Evolutionary conservation across 2,888 invertebrate species (phyloP).

Genomic region (Thecophora atra): DNA sequence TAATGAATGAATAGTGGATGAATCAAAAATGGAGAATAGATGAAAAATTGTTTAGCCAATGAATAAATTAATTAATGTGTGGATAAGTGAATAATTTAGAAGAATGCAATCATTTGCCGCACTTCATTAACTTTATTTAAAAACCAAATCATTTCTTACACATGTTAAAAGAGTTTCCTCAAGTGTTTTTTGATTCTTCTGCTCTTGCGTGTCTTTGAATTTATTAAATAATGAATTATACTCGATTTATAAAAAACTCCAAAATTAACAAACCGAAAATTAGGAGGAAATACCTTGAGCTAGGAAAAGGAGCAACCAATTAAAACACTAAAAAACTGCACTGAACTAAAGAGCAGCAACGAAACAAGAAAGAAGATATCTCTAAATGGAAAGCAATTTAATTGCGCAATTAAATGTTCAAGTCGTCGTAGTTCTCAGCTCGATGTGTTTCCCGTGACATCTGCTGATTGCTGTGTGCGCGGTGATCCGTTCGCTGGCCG

Average conservation of each 20-base stretch:
- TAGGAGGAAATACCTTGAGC: no score
- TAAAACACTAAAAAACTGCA: constrained; percentile 26
- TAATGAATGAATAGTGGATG: no score
- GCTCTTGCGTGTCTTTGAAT: no score
- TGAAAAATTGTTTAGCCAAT: no score
- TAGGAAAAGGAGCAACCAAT: not conserved
- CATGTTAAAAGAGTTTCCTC: not conserved
- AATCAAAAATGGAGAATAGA: no score
- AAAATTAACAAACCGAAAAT: no score
- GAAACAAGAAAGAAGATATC: constrained; percentile 3
- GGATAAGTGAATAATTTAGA: no score
- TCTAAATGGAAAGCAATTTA: constrained; percentile 50
- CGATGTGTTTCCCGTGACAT: constrained; percentile 57
- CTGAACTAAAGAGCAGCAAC: not conserved
- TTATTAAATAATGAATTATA: no score
- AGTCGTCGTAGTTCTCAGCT: constrained; percentile 52
- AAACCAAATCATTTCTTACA: not conserved
- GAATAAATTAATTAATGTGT: no score
- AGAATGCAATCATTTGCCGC: no score
- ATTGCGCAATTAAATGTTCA: constrained; percentile 62
- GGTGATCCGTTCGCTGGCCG: constrained; percentile 50
- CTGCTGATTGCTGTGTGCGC: constrained; percentile 46
- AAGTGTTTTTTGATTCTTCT: not conserved
- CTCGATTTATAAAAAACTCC: no score
- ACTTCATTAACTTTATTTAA: not conserved